These are phyloP conservation scores for Taenioides sp. DNA, from an alignment of 2,797 vertebrate species.

Conservation along the genomic window DNA sequence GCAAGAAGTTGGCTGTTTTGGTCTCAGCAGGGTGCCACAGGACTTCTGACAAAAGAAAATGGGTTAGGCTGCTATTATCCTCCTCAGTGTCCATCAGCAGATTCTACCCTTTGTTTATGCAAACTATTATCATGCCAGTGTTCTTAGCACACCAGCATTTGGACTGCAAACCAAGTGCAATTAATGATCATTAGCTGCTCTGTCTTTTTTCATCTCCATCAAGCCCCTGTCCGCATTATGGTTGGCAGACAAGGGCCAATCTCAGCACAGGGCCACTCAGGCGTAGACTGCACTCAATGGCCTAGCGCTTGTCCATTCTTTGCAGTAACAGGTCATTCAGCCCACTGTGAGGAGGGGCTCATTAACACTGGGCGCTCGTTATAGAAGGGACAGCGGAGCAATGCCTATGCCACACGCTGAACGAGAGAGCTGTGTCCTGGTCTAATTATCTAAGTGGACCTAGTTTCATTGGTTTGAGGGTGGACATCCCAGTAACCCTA, in stretches of 20 bases:
- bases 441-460: conserved; percentile 85
- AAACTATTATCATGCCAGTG: conserved; percentile 71
- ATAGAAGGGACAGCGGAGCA: conserved; percentile 75
- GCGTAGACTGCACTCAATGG: conserved; percentile 82
- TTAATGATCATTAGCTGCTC: conserved; percentile 97
- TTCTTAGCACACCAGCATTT: conserved; percentile 81
- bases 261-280: conserved; percentile 73
- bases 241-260: conserved; percentile 75
- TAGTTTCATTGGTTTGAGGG: conserved; percentile 77
- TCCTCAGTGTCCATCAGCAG: conserved; percentile 48
- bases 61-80: conserved; percentile 77
- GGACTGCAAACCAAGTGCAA: conserved; percentile 87
- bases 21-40: conserved; percentile 57
- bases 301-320: conserved; percentile 84
- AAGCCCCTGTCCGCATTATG: conserved; percentile 75
- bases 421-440: conserved; percentile 87
- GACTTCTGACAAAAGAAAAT: conserved; percentile 71
- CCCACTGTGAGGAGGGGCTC: conserved; percentile 74
- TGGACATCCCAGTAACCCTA: conserved; percentile 76
- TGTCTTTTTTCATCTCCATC: conserved; percentile 87
- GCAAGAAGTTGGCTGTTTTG: conserved; percentile 58
- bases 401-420: conserved; percentile 90
- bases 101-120: conserved; percentile 48
- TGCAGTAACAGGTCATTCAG: conserved; percentile 89
- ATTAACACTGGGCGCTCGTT: conserved; percentile 72